phyloP scores from a whole-genome alignment of 2,888 invertebrate genomes.

The Morpho achilles region DNA sequence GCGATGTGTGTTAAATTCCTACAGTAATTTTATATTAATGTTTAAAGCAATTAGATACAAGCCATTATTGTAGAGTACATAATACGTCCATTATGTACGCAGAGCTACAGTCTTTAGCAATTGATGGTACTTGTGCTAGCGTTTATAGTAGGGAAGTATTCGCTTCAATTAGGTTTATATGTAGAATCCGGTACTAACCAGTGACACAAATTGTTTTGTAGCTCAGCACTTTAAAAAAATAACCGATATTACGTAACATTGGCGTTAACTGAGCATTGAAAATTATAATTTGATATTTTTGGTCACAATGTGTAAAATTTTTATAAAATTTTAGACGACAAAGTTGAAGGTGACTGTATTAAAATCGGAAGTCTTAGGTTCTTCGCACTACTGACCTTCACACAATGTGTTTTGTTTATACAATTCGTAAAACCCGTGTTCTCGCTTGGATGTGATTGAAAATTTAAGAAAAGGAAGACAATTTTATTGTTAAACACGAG shows the following conservation, averaged over 20 bases:
- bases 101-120: slow-evolving; percentile 24
- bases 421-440: slow-evolving; percentile 46
- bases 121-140: slow-evolving; percentile 29
- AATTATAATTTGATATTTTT: too few relatives aligned
- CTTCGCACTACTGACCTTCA: slow-evolving; percentile 55
- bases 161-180: slow-evolving; percentile 38
- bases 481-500: too few relatives aligned
- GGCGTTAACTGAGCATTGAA: too few relatives aligned
- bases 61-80: slow-evolving; percentile 14
- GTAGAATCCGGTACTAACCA: slow-evolving; percentile 34
- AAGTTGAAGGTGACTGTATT: slow-evolving; percentile 1
- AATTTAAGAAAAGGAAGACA: too few relatives aligned
- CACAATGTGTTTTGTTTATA: slow-evolving; percentile 44
- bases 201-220: slow-evolving; percentile 28
- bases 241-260: not conserved
- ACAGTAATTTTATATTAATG: slow-evolving; percentile 33
- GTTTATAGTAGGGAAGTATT: slow-evolving; percentile 33
- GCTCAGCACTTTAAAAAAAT: slow-evolving; percentile 16
- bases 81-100: slow-evolving; percentile 10
- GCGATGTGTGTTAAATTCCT: slow-evolving; percentile 48
- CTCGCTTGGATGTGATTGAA: not conserved
- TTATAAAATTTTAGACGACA: too few relatives aligned
- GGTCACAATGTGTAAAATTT: too few relatives aligned
- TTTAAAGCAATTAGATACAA: slow-evolving; percentile 9
- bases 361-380: slow-evolving; percentile 46